Evolutionary conservation across 2,888 invertebrate species (phyloP).

Genomic region (Exephanes ischioxanthus): DNA sequence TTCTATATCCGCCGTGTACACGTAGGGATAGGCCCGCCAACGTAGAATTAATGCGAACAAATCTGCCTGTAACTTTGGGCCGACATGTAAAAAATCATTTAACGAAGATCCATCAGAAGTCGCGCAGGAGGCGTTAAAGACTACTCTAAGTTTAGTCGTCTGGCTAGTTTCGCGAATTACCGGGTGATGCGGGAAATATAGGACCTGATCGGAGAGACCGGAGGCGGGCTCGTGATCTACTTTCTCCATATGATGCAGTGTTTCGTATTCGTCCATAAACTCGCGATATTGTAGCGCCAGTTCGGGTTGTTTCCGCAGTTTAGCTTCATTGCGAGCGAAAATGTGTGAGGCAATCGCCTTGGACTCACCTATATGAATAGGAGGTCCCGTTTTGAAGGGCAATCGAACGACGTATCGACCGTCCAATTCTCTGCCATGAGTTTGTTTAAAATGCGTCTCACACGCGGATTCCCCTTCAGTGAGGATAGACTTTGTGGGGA

Average conservation of each 20-base stretch:
- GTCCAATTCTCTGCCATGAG: conserved; percentile 62
- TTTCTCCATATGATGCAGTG: conserved; percentile 63
- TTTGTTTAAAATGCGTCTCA: conserved; percentile 71
- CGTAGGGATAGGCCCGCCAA: conserved; percentile 47
- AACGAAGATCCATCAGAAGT: conserved; percentile 56
- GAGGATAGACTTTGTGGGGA: conserved; percentile 47
- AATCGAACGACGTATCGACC: conserved; percentile 73
- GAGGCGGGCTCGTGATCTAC: neutral
- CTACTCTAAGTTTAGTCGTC: conserved; percentile 58
- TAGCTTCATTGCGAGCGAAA: conserved; percentile 69
- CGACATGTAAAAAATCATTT: conserved; percentile 57
- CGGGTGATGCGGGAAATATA: conserved; percentile 41
- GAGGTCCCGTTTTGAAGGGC: conserved; percentile 68
- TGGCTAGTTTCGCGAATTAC: conserved; percentile 49
- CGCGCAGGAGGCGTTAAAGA: conserved; percentile 62
- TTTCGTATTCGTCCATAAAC: conserved; percentile 65
- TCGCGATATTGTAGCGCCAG: conserved; percentile 50
- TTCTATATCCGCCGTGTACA: conserved; percentile 53
- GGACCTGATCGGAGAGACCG: neutral
- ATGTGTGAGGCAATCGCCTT: conserved; percentile 69
- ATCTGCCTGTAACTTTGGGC: conserved; percentile 54
- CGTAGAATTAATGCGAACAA: conserved; percentile 41
- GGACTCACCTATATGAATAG: conserved; percentile 66
- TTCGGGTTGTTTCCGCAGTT: conserved; percentile 57
- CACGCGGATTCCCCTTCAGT: conserved; percentile 69